Percentiles rank a stretch among this genome's conserved stretches.
Evolutionary conservation across 2,797 vertebrate genomes (phyloP).

Genomic region (Clarias fuscus): DNA sequence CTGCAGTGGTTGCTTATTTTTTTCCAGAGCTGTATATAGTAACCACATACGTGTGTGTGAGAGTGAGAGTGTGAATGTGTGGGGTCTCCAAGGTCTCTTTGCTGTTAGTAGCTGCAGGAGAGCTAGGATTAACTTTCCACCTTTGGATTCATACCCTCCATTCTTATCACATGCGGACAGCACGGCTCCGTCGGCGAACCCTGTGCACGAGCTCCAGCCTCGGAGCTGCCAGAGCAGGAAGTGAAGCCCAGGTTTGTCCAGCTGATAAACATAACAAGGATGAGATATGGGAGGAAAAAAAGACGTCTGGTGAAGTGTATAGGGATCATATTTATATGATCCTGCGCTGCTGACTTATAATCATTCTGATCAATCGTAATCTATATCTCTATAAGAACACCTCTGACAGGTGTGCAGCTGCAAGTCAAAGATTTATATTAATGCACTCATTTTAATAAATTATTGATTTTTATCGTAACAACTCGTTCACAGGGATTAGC

Average conservation of each 20-base stretch:
- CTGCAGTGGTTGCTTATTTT: too few relatives aligned
- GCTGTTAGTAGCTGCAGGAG: conserved; percentile 55
- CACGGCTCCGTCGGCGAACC: conserved; percentile 50
- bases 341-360: background rate
- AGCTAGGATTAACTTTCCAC: conserved; percentile 56
- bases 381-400: too few relatives aligned
- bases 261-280: conserved; percentile 44
- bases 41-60: conserved; percentile 30
- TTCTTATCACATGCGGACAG: conserved; percentile 60
- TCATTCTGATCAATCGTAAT: too few relatives aligned
- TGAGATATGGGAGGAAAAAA: background rate
- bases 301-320: background rate
- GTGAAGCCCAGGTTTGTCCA: conserved; percentile 45
- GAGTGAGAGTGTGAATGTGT: conserved; percentile 9
- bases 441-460: background rate
- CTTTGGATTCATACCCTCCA: conserved; percentile 51
- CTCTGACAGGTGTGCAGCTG: background rate
- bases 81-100: conserved; percentile 25
- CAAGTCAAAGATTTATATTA: background rate
- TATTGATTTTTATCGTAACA: background rate
- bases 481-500: background rate
- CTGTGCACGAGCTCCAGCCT: conserved; percentile 52
- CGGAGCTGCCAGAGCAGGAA: conserved; percentile 52
- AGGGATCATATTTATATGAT: conserved; percentile 2
- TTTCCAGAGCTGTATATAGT: too few relatives aligned